phyloP scores from a whole-genome alignment of 2,888 invertebrate species.

The Chrysolina oricalcia region DNA sequence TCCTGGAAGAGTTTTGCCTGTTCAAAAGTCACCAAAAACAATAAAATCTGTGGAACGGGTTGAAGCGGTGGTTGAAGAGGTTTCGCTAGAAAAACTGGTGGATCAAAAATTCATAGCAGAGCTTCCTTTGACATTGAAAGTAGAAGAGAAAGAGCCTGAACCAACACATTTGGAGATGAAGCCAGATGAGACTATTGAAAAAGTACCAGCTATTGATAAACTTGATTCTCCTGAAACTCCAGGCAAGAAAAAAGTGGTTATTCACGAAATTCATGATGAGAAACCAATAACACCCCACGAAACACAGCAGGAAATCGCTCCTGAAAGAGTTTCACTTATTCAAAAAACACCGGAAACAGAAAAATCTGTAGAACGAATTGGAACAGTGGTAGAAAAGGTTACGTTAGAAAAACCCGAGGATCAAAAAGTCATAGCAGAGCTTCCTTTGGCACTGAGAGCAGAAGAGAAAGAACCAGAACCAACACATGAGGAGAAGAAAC shows the following conservation, averaged over 20 bases:
- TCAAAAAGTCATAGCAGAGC: background rate
- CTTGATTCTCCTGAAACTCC: background rate
- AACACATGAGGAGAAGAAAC: background rate
- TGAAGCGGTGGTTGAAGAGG: too few species aligned
- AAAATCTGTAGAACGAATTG: background rate
- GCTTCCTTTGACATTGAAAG: too few species aligned
- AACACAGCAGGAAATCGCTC: too few species aligned
- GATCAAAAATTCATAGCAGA: too few species aligned
- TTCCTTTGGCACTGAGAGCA: background rate
- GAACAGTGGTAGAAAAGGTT: background rate
- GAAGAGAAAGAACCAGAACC: background rate
- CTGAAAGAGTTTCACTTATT: background rate
- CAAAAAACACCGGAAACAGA: background rate
- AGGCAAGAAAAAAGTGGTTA: background rate
- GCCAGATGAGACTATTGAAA: background rate
- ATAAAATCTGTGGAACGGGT: background rate
- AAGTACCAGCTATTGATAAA: too few species aligned
- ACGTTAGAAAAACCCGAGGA: conserved; percentile 18
- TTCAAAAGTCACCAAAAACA: background rate
- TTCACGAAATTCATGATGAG: background rate
- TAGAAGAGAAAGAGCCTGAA: too few species aligned
- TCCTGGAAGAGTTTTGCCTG: conserved; percentile 5
- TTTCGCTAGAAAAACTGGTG: too few species aligned
- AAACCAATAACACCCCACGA: background rate
- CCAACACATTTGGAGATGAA: background rate